Evolutionary conservation across 2,113 vertebrate species (phyloP).

Genomic region (Saguinus imperator): DNA sequence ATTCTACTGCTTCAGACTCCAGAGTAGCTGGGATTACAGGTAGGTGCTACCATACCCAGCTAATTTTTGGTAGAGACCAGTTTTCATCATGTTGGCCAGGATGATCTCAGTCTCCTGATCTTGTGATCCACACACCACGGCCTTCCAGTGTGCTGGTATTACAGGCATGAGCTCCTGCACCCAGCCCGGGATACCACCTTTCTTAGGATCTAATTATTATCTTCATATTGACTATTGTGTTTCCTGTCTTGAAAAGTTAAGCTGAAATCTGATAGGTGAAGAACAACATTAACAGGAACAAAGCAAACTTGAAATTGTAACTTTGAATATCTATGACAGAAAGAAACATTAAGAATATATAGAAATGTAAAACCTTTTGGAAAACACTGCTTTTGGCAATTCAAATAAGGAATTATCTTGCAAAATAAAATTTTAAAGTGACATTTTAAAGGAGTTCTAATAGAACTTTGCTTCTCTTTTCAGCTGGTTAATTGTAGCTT

Average conservation of each 20-base stretch:
- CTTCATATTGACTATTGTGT: background rate
- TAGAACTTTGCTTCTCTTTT: background rate
- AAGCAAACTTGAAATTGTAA: background rate
- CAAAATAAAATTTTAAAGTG: conserved; percentile 51
- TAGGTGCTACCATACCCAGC: too few species aligned
- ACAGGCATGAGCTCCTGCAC: too few species aligned
- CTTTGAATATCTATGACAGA: background rate
- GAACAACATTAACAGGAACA: background rate
- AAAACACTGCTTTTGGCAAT: background rate
- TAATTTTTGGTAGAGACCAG: too few species aligned
- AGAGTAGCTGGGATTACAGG: too few species aligned
- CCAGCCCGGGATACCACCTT: background rate
- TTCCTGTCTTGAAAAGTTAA: background rate
- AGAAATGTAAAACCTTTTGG: background rate
- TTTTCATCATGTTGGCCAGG: too few species aligned
- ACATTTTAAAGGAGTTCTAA: conserved; percentile 41
- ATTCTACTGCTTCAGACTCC: too few species aligned
- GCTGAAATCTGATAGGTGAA: background rate
- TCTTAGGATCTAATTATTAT: background rate
- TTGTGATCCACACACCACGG: too few species aligned
- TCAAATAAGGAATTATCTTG: conserved; percentile 39
- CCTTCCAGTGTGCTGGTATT: too few species aligned
- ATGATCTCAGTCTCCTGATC: too few species aligned
- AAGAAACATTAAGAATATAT: background rate
- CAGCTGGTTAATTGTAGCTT: background rate